These are phyloP conservation scores for Vidua chalybeata DNA, from an alignment of 2,113 vertebrate species.

Conservation along the genomic window DNA sequence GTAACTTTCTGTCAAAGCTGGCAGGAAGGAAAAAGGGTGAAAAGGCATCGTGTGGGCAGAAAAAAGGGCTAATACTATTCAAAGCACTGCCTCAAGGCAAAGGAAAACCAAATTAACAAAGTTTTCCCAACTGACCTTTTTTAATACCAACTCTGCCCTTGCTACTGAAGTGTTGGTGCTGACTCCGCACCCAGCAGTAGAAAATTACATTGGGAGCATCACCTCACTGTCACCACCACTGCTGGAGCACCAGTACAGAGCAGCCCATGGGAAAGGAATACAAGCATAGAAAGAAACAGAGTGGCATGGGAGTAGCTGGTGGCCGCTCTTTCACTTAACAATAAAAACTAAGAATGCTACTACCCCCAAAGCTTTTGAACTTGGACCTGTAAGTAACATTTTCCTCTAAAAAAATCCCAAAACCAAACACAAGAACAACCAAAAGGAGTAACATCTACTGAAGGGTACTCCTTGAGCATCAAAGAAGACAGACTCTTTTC, in stretches of 20 bases:
- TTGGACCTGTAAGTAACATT: neutral
- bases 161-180: constrained; percentile 36
- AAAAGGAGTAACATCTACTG: neutral
- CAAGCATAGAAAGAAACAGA: neutral
- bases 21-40: neutral
- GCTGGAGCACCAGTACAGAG: constrained; percentile 25
- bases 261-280: constrained; percentile 5
- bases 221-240: constrained; percentile 57
- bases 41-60: neutral
- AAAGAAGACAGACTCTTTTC: neutral
- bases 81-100: constrained; percentile 24
- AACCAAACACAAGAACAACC: neutral
- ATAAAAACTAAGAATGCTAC: neutral
- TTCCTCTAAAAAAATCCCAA: neutral
- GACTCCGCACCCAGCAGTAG: neutral
- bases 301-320: neutral
- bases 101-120: neutral
- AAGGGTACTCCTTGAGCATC: neutral
- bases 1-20: neutral
- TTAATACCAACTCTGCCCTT: constrained; percentile 52
- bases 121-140: constrained; percentile 70
- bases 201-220: constrained; percentile 35
- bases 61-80: neutral
- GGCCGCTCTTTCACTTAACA: neutral
- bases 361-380: neutral